A percentile compares a stretch with the other conserved stretches of the same genome.
phyloP scores from a whole-genome alignment of 2,888 invertebrate species.

The Sphaerophoria rueppellii region DNA sequence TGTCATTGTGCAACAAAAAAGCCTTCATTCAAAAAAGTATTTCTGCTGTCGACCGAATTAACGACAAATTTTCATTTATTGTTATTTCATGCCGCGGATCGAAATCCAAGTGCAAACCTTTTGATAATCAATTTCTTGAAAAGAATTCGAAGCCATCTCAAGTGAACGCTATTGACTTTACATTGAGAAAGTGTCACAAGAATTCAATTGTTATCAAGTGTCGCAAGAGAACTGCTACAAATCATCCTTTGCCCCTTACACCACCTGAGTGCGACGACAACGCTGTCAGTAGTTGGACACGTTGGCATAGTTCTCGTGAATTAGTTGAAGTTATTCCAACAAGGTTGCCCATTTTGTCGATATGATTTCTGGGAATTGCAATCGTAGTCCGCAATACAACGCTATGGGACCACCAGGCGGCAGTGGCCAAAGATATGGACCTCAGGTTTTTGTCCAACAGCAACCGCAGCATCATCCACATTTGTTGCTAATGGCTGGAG shows the following conservation, averaged over 20 bases:
- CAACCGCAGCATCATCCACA: constrained; percentile 40
- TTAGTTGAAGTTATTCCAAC: not conserved
- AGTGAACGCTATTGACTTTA: not conserved
- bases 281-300: constrained; percentile 16
- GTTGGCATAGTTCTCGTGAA: constrained; percentile 64
- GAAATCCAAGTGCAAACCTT: not conserved
- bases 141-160: not conserved
- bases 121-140: constrained; percentile 3
- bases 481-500: constrained; percentile 57
- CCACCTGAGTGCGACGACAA: not conserved
- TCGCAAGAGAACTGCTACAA: constrained; percentile 37
- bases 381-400: constrained; percentile 64
- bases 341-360: constrained; percentile 19
- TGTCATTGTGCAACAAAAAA: constrained; percentile 54
- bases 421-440: constrained; percentile 9
- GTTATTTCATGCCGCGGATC: constrained; percentile 24
- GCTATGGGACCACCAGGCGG: constrained; percentile 43
- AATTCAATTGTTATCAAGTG: constrained; percentile 34
- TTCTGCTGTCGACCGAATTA: constrained; percentile 30
- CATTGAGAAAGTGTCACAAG: not conserved
- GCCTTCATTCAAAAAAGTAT: not conserved
- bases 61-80: constrained; percentile 30
- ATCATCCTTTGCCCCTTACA: not conserved
- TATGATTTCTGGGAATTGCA: constrained; percentile 67
- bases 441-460: constrained; percentile 24